Evolutionary conservation across 2,797 vertebrate species (phyloP), one percentile per base, ranked within the genome.

Genomic region (Coccyzus lansbergi): DNA sequence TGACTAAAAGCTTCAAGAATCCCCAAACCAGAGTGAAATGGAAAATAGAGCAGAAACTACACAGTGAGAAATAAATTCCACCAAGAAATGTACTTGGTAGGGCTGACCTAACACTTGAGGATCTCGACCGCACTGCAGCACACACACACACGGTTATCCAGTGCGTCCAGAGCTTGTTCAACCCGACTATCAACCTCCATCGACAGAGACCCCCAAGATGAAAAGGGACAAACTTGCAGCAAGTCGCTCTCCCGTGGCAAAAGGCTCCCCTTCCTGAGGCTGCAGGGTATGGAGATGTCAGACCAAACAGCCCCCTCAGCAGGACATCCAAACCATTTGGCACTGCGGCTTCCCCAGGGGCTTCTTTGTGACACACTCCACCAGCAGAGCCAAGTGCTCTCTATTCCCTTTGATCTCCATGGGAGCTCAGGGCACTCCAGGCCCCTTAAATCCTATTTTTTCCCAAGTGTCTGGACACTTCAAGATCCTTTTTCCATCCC

Each of bases 331-430:
- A 34, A n/a, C 21, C 3, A 2, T 26, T 15, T 7, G 1, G n/a
- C 28, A 20, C 80, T 9, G 46, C 2, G 1, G 22, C 26, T 49
- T 19, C 68, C 59, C 46, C 2, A 0, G 71, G 28, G 64, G 71
- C 81, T 21, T 6, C 60, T 22, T 2, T 25, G 52, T 12, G 2
- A 18, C 1, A 2, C 2, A 67, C 65, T 53, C 7, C 1, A 58
- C 19, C 78, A 67, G 83, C 70, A 24, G 5, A 58, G 75, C 48
- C 1, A 0, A 44, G 44, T 1, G 3, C 46, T 46, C 60, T 22
- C 69, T 19, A 28, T 10, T 87, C 51, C 60, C 88, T 63, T 51
- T 44, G 24, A 56, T 62, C 71, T 29, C 87, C 4, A 21, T 15
- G 11, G 68, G 52, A 86, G 26, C 9, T 22, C 63, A 68, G 60